Base-by-base conservation (phyloP, 2,113 vertebrate species). In the Thunnus maccoyii region DNA sequence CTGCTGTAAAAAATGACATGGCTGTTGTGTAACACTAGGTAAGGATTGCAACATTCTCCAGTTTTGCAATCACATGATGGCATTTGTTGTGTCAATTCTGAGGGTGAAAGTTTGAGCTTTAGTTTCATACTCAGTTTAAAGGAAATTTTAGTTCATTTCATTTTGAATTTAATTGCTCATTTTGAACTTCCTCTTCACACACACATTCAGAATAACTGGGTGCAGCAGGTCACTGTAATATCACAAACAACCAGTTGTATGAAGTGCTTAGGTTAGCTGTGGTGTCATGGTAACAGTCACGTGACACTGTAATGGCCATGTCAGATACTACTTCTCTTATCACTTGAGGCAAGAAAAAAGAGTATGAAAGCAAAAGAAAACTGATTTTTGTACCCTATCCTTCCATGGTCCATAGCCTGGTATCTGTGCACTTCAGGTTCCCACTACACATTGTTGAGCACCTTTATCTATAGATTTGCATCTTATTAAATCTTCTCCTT, bases 41-140 rank as follows among this genome's bases (percentile, higher is more conserved):
- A 41, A 41, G 36, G 62, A 60, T 71, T 66, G 62, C 62, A 32
- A 73, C 54, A 73, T 16, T 30, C 14, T 30, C 16, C 11, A 5
- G 18, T 75, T 56, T 47, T 46, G 56, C 25, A 69, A 41, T 55
- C 36, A 4, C 2, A 41, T 41, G 7, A 2, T 4, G 32, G 3
- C 13, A 27, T 46, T 44, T 44, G 44, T 57, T 18, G 46, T 60
- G 8, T 30, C 51, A 17, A 9, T 52, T 47, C 3, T 36, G 25
- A 30, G 3, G 13, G 0, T 44, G 55, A 68, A 27, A 44, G 27
- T 80, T 41, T 51, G 4, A 60, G 5, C 3, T 65, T 50, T 8
- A 50, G 8, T 48, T 44, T 51, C 16, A 27, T 10, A 11, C 20
- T n/a, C 68, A 41, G 41, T 8, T 61, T 20, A 62, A 20, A 16